These are phyloP conservation scores for Homarus gammarus DNA, from an alignment of 2,888 invertebrate genomes.

Conservation along the genomic window DNA sequence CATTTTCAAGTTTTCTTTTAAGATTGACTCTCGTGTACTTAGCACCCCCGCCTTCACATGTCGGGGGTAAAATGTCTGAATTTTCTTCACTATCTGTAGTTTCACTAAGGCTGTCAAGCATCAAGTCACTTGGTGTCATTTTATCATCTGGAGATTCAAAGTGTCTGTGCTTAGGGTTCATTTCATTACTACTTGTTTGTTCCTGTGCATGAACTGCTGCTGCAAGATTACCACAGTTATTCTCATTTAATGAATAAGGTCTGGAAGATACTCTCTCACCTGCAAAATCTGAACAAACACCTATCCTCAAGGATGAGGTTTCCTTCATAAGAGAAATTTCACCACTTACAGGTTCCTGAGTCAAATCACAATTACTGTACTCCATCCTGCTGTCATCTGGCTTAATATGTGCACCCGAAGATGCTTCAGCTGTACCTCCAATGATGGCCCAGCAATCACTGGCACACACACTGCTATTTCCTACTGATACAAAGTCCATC, in stretches of 20 bases:
- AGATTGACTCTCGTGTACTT: slow-evolving; percentile 26
- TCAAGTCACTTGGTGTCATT: slow-evolving; percentile 32
- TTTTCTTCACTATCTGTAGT: slow-evolving; percentile 45
- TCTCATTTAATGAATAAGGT: not conserved
- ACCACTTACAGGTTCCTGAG: slow-evolving; percentile 16
- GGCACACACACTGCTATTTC: not conserved
- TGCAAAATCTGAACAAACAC: not conserved
- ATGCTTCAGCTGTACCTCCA: slow-evolving; percentile 23
- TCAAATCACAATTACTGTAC: slow-evolving; percentile 25
- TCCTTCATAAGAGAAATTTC: slow-evolving; percentile 6
- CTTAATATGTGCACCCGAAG: slow-evolving; percentile 3
- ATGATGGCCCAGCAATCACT: slow-evolving; percentile 4
- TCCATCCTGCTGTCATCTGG: slow-evolving; percentile 32
- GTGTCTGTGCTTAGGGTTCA: not conserved
- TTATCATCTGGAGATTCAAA: slow-evolving; percentile 35
- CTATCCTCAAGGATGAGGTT: slow-evolving; percentile 27
- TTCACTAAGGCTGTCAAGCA: slow-evolving; percentile 27
- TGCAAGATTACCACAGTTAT: not conserved
- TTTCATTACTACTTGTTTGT: not conserved
- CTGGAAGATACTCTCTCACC: not conserved
- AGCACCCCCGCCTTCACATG: slow-evolving; percentile 19
- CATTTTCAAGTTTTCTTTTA: slow-evolving; percentile 42
- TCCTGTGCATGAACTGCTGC: slow-evolving; percentile 25
- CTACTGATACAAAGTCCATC: not conserved
- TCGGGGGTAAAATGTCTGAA: slow-evolving; percentile 15